A percentile compares a stretch with the other conserved stretches of the same genome.
Conservation (phyloP, 1,140 invertebrate species). For the Eufriesea mexicana region DNA sequence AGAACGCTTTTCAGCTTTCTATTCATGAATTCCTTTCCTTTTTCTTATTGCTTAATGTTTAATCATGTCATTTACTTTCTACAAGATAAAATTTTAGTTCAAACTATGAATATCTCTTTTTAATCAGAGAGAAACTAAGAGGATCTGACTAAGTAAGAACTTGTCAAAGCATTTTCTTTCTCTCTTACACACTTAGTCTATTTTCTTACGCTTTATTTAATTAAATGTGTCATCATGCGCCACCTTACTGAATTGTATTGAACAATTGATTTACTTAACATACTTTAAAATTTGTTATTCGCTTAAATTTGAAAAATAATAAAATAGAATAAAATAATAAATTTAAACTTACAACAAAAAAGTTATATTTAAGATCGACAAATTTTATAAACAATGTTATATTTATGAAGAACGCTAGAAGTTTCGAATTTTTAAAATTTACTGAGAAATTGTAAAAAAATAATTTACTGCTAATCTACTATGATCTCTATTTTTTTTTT, state of each 20-base stretch:
- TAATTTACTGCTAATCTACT: background rate
- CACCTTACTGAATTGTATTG: slow-evolving; percentile 12
- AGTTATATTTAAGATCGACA: background rate
- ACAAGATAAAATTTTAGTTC: background rate
- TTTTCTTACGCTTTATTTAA: slow-evolving; percentile 40
- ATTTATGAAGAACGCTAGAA: no score
- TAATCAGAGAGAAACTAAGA: slow-evolving; percentile 8
- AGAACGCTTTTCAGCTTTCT: background rate
- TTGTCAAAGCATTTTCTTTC: slow-evolving; percentile 37
- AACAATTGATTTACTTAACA: background rate
- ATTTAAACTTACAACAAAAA: background rate
- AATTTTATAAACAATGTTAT: no score
- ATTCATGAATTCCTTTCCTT: slow-evolving; percentile 13
- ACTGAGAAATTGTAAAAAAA: no score
- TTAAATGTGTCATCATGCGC: slow-evolving; percentile 30
- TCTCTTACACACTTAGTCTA: background rate
- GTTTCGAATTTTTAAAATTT: no score
- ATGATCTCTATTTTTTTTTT: background rate
- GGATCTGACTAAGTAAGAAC: slow-evolving; percentile 2
- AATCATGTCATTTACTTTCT: slow-evolving; percentile 6
- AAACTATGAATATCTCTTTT: background rate
- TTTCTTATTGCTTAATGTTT: background rate
- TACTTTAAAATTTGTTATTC: background rate
- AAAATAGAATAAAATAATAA: background rate
- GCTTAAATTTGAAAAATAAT: background rate